Evolutionary conservation across 2,797 vertebrate genomes (phyloP).

Genomic region (Bradypodion ventrale): DNA sequence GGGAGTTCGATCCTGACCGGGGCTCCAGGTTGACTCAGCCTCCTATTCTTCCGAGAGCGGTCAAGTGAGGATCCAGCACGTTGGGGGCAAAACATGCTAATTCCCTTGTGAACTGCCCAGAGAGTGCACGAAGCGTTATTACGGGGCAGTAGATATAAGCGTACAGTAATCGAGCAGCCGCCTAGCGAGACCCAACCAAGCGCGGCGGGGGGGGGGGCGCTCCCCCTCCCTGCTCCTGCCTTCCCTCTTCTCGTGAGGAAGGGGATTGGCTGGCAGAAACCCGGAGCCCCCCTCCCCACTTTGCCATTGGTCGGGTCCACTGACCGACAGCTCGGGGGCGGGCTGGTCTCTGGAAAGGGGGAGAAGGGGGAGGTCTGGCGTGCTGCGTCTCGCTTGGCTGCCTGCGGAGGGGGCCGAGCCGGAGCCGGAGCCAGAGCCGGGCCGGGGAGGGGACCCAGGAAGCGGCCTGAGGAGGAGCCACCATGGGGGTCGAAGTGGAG

Average conservation of each 20-base stretch:
- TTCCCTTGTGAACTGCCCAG: too few relatives aligned
- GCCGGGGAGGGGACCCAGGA: background rate
- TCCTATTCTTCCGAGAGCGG: too few relatives aligned
- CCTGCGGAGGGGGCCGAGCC: background rate
- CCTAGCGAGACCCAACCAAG: background rate
- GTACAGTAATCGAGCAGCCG: too few relatives aligned
- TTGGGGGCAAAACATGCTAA: too few relatives aligned
- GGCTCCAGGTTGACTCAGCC: too few relatives aligned
- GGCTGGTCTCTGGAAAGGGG: too few relatives aligned
- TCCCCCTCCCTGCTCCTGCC: background rate
- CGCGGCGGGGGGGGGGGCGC: background rate
- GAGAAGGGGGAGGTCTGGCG: too few relatives aligned
- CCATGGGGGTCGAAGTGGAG: slow-evolving; percentile 95
- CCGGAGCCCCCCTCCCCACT: slow-evolving; percentile 49
- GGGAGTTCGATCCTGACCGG: too few relatives aligned
- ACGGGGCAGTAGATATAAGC: too few relatives aligned
- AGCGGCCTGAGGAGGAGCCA: background rate
- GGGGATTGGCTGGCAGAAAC: slow-evolving; percentile 24
- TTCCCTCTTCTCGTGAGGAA: slow-evolving; percentile 40
- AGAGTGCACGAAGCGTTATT: too few relatives aligned
- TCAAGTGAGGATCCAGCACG: too few relatives aligned
- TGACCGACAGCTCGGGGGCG: slow-evolving; percentile 52
- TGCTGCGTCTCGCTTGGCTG: too few relatives aligned
- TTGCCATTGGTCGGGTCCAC: slow-evolving; percentile 65
- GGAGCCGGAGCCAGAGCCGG: background rate